A percentile compares a stretch with the other conserved stretches of the same genome.
These are phyloP conservation scores for Limenitis arthemis DNA, from an alignment of 2,888 invertebrate species.

Conservation along the genomic window DNA sequence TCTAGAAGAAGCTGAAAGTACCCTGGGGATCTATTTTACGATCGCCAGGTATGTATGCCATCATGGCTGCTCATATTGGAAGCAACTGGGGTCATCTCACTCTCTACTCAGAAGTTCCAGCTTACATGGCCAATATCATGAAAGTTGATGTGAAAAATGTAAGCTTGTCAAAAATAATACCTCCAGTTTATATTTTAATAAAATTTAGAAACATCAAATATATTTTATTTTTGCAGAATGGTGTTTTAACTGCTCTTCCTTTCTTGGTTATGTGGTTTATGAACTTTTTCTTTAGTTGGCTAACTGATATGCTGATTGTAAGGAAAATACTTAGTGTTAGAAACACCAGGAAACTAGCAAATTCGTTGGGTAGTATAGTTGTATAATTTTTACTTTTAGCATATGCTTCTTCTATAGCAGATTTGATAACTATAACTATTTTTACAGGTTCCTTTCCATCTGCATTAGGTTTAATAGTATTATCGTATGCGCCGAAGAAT, in stretches of 20 bases:
- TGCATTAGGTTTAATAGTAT: slow-evolving; percentile 66
- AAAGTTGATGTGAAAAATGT: slow-evolving; percentile 72
- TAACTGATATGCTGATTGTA: slow-evolving; percentile 74
- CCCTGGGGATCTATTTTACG: slow-evolving; percentile 83
- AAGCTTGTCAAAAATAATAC: slow-evolving; percentile 19
- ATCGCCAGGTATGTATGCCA: slow-evolving; percentile 64
- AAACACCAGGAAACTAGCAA: slow-evolving; percentile 72
- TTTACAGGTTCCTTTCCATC: slow-evolving; percentile 68
- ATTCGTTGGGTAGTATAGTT: slow-evolving; percentile 53
- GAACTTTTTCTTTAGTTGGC: slow-evolving; percentile 78
- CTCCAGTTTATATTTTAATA: no score
- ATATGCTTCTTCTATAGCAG: neutral
- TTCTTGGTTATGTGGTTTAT: slow-evolving; percentile 83
- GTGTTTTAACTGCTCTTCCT: slow-evolving; percentile 78
- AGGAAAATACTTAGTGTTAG: slow-evolving; percentile 66
- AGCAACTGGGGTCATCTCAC: slow-evolving; percentile 86
- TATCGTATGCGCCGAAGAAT: slow-evolving; percentile 69
- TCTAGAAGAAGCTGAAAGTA: slow-evolving; percentile 55
- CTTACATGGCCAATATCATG: slow-evolving; percentile 81
- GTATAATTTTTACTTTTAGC: neutral
- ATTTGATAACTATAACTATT: slow-evolving; percentile 2
- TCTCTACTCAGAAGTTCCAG: slow-evolving; percentile 82
- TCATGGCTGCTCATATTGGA: slow-evolving; percentile 74
- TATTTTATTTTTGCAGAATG: slow-evolving; percentile 65
- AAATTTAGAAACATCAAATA: neutral